Base-by-base conservation (phyloP, 2,888 invertebrate genomes). In the Kuschelorhynchus macadamiae region DNA sequence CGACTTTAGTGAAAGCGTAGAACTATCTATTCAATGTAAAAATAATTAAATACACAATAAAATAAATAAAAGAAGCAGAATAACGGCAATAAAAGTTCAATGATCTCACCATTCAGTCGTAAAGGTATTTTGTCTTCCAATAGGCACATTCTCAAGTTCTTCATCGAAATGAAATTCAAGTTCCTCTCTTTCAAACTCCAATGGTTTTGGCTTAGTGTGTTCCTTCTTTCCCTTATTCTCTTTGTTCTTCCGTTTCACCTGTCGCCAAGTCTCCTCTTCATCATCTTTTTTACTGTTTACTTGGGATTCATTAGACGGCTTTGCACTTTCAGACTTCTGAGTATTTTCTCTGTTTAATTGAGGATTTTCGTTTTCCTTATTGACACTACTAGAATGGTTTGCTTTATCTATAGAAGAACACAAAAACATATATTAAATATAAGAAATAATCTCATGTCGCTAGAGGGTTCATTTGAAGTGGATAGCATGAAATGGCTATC, bases 81-180 rank as follows among this genome's bases (percentile, higher is more conserved):
- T 7, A 25, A 25, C 7, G 25, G 25, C 7, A 5, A 25, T 7
- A 25, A 25, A 7, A 25, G 25, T n/a, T n/a, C n/a, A n/a, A n/a
- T n/a, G 7, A 5, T 25, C 59, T 83, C 78, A 91, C 92, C 90
- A 91, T 80, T 91, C 88, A 72, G 92, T 89, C 84, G 93, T 89
- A 85, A 95, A 92, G 72, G 90, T 92, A 84, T 95, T 95, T 52
- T 91, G 90, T 68, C 94, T 86, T 14, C 94, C 94, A 63, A 91
- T 90, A 1, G 93, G 93, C 72, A 92, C 87, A 63, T 79, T 76
- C 66, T 95, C 95, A 71, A 97, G 85, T 83, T 98, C 98, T 85
- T 98, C 98, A 81, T 98, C 98, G 81, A 98, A 95, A 85, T 96
- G 95, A 85, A 98, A 98, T 83, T 97, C 96, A 73, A 97, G 85